phyloP scores from a whole-genome alignment of 2,113 vertebrate species.

The Athene noctua region DNA sequence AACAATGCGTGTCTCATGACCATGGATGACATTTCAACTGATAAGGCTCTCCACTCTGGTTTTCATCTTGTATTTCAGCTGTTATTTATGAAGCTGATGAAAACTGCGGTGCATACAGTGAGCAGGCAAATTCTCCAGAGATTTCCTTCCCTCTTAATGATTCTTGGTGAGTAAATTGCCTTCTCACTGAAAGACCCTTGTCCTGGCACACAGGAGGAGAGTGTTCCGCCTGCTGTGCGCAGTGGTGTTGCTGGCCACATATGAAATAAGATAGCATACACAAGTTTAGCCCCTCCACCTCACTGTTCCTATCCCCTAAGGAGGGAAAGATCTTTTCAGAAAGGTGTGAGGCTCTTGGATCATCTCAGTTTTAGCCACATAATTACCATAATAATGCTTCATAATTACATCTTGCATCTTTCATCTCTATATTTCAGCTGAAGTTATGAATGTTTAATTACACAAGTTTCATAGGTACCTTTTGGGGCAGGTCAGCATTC shows the following conservation, averaged over 20 bases:
- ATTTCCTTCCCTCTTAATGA: neutral
- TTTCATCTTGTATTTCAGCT: neutral
- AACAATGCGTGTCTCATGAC: neutral
- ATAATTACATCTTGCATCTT: neutral
- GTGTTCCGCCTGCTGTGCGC: accelerated
- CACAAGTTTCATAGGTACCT: neutral
- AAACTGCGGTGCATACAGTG: accelerated
- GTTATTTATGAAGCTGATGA: neutral
- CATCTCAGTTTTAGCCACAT: neutral
- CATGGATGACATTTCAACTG: neutral
- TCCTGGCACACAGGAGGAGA: neutral
- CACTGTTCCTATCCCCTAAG: neutral
- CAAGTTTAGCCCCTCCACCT: neutral
- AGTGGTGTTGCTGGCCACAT: neutral
- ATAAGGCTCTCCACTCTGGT: neutral
- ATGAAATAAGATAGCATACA: neutral
- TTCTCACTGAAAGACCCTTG: neutral
- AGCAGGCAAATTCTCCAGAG: neutral
- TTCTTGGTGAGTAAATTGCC: neutral
- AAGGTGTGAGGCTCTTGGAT: neutral
- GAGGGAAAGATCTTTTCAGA: neutral
- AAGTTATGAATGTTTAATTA: conserved; percentile 15
- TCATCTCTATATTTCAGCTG: neutral
- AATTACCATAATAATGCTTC: neutral
- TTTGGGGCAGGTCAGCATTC: neutral